Percentiles rank a stretch among this genome's conserved stretches.
These are phyloP conservation scores for Sympetrum striolatum DNA, from an alignment of 2,888 invertebrate species.

Conservation along the genomic window DNA sequence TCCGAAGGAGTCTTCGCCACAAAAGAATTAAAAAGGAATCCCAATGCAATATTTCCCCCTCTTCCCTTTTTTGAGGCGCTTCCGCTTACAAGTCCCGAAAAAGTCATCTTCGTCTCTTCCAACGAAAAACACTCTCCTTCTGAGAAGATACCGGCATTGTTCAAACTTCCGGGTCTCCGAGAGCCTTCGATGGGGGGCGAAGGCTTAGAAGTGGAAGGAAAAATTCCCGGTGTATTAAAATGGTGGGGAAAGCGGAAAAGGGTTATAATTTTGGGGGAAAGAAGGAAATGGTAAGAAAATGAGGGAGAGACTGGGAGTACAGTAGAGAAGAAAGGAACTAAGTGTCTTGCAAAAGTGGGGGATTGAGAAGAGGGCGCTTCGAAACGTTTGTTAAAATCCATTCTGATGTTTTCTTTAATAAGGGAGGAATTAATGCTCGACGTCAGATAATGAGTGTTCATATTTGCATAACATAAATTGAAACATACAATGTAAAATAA, in stretches of 20 bases:
- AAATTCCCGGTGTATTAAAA: background rate
- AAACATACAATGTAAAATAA: too few relatives aligned
- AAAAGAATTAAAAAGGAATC: too few relatives aligned
- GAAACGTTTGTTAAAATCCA: too few relatives aligned
- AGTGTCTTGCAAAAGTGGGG: background rate
- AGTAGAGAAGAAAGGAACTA: background rate
- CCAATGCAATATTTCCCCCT: background rate
- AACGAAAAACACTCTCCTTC: background rate
- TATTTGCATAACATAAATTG: too few relatives aligned
- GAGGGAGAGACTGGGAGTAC: background rate
- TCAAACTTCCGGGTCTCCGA: background rate
- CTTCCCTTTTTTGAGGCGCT: background rate
- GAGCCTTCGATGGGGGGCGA: background rate
- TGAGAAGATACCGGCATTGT: background rate
- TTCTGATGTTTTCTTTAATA: too few relatives aligned
- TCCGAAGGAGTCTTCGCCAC: background rate
- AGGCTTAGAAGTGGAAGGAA: background rate
- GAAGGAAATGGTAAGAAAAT: background rate
- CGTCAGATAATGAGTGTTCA: too few relatives aligned
- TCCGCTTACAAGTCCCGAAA: background rate
- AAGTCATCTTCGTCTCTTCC: background rate
- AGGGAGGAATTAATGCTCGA: too few relatives aligned
- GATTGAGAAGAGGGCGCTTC: too few relatives aligned
- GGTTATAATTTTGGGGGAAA: too few relatives aligned
- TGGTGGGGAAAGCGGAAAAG: background rate